Evolutionary conservation across 2,888 invertebrate species (phyloP).

Genomic region (Nephrotoma appendiculata): DNA sequence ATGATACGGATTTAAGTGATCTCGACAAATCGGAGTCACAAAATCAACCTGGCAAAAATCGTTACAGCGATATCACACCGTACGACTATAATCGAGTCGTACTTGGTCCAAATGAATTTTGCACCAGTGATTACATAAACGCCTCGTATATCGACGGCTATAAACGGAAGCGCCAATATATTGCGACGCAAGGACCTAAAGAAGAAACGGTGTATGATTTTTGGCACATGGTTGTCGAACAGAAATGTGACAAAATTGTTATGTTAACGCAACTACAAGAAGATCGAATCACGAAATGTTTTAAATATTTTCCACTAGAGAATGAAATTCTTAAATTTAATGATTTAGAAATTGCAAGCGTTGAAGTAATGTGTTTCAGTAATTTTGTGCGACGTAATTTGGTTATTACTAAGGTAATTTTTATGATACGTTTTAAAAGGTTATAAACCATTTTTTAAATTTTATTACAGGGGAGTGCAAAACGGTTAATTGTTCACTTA

Average conservation of each 20-base stretch:
- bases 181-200: conserved; percentile 61
- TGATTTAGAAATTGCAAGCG: conserved; percentile 42
- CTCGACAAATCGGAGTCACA: neutral
- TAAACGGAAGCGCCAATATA: conserved; percentile 47
- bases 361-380: conserved; percentile 36
- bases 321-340: conserved; percentile 42
- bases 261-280: conserved; percentile 58
- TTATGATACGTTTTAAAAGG: too few species aligned
- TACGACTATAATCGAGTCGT: conserved; percentile 52
- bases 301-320: conserved; percentile 51
- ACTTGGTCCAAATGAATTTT: conserved; percentile 38
- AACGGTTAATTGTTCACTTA: conserved; percentile 41
- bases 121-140: conserved; percentile 56
- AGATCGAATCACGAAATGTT: conserved; percentile 49
- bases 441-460: too few species aligned
- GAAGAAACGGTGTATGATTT: conserved; percentile 51
- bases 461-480: conserved; percentile 10
- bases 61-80: conserved; percentile 18
- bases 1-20: neutral
- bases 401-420: conserved; percentile 34
- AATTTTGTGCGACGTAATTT: conserved; percentile 47
- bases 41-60: neutral
- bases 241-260: conserved; percentile 48
- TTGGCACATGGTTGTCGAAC: conserved; percentile 62
- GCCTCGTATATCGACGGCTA: conserved; percentile 58